phyloP scores from a whole-genome alignment of 2,797 vertebrate species.

The Chloroceryle inda region DNA sequence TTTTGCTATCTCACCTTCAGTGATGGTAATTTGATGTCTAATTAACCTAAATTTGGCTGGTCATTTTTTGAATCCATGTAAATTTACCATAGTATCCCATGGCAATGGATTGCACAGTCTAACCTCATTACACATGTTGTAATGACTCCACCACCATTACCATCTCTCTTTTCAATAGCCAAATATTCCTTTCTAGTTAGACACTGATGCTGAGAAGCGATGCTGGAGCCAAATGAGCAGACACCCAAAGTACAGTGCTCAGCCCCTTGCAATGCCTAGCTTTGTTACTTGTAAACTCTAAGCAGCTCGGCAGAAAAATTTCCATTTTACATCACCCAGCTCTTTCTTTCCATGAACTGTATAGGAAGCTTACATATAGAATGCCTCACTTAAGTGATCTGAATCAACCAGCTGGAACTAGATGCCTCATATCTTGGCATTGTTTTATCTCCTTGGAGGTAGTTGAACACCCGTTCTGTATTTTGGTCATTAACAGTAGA shows the following conservation, averaged over 20 bases:
- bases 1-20: not conserved
- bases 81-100: not conserved
- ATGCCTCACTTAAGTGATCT: not conserved
- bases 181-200: not conserved
- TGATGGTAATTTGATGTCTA: not conserved
- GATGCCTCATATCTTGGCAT: not conserved
- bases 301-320: not conserved
- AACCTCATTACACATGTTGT: not conserved
- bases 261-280: fast-evolving
- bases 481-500: not conserved
- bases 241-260: not conserved
- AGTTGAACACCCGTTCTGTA: not conserved
- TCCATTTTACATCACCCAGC: not conserved
- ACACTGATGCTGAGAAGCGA: not conserved
- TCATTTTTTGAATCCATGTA: not conserved
- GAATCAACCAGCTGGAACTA: not conserved
- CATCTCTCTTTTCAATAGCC: not conserved
- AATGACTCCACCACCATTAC: not conserved
- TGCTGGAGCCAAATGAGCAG: not conserved
- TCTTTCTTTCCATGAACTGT: not conserved
- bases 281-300: not conserved
- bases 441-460: not conserved
- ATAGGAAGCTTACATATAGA: not conserved
- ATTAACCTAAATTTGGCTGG: not conserved
- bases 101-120: not conserved